A percentile compares a stretch with the other conserved stretches of the same genome.
phyloP scores from a whole-genome alignment of 2,888 invertebrate genomes.

The Drosophila suboccidentalis region DNA sequence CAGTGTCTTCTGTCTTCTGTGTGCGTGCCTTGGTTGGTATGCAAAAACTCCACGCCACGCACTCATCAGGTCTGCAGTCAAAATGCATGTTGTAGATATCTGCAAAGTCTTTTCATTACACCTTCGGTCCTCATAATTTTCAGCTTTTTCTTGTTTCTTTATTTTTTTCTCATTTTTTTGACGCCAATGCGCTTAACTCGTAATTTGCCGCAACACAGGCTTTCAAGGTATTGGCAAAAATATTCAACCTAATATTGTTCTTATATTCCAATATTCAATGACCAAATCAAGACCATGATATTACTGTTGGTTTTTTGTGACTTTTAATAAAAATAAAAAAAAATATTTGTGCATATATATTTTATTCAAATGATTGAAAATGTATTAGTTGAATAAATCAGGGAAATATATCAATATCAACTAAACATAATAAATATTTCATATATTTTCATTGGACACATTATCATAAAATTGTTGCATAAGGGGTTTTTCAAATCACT shows the following conservation, averaged over 20 bases:
- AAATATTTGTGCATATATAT: too few relatives aligned
- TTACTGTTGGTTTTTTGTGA: too few relatives aligned
- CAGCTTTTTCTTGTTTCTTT: conserved; percentile 46
- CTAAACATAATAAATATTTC: too few relatives aligned
- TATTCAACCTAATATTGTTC: neutral
- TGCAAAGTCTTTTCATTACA: conserved; percentile 62
- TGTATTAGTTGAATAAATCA: too few relatives aligned
- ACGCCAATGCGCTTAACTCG: conserved; percentile 27
- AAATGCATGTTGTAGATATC: conserved; percentile 46
- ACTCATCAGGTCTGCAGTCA: conserved; percentile 34
- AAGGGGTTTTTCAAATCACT: too few relatives aligned
- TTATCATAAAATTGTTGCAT: too few relatives aligned
- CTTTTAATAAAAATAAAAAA: too few relatives aligned
- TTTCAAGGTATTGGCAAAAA: neutral
- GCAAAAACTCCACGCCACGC: conserved; percentile 55
- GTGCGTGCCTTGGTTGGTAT: conserved; percentile 48
- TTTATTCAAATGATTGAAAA: too few relatives aligned
- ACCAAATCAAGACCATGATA: neutral
- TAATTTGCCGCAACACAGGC: neutral
- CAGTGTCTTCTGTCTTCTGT: neutral
- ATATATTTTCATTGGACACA: too few relatives aligned
- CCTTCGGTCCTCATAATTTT: conserved; percentile 67
- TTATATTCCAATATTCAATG: neutral
- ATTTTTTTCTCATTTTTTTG: conserved; percentile 39
- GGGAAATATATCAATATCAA: too few relatives aligned